A percentile compares a stretch with the other conserved stretches of the same genome.
These are phyloP conservation scores for Xiphophorus hellerii DNA, from an alignment of 2,113 vertebrate species.

Conservation along the genomic window DNA sequence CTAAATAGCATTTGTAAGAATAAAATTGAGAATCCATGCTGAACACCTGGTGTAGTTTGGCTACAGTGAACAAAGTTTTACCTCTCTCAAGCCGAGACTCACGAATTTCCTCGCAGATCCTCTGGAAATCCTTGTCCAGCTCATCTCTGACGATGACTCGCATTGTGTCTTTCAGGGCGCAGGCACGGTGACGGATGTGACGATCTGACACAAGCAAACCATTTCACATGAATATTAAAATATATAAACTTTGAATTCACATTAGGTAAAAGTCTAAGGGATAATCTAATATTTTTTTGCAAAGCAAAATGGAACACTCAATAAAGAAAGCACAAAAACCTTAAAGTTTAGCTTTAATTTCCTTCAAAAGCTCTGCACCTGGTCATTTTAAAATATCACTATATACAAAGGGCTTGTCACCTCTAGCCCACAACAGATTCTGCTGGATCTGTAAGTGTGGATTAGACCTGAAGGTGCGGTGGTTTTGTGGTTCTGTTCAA, in stretches of 20 bases:
- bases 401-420: too few species aligned
- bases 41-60: background rate
- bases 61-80: conserved; percentile 43
- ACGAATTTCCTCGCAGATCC: conserved; percentile 86
- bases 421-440: too few species aligned
- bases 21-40: background rate
- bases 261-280: background rate
- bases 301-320: too few species aligned
- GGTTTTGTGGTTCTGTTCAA: background rate
- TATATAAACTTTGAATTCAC: background rate
- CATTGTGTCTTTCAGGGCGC: conserved; percentile 85
- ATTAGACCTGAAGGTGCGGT: background rate
- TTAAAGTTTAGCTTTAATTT: too few species aligned
- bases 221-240: background rate
- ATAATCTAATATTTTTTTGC: too few species aligned
- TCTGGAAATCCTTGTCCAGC: conserved; percentile 88
- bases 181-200: conserved; percentile 89
- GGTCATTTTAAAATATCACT: too few species aligned
- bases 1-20: background rate
- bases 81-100: conserved; percentile 86
- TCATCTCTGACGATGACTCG: conserved; percentile 89
- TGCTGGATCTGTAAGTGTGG: background rate
- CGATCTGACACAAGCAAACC: conserved; percentile 79
- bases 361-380: too few species aligned
- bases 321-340: too few species aligned